Percentiles rank a stretch among this genome's conserved stretches.
phyloP scores from a whole-genome alignment of 2,113 vertebrate genomes.

The Galeopterus variegatus region DNA sequence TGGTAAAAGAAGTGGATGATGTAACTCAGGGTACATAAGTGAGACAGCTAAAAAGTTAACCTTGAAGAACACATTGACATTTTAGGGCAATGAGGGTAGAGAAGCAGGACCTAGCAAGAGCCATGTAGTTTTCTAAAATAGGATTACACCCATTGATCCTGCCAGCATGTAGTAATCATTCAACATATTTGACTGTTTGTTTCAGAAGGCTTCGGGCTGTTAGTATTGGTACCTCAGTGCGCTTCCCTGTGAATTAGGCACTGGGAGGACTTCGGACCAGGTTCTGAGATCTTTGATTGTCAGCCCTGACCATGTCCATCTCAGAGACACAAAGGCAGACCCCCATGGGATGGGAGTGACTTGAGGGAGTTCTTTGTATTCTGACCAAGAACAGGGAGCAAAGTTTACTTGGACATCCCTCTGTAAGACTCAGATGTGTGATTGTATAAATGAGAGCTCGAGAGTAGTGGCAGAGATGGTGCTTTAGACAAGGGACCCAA shows the following conservation, averaged over 20 bases:
- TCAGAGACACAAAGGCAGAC: neutral
- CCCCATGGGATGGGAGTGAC: neutral
- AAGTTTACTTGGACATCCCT: neutral
- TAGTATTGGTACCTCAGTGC: neutral
- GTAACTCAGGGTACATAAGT: neutral
- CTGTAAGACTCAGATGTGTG: neutral
- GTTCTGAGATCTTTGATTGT: neutral
- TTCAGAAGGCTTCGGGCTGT: constrained; percentile 6
- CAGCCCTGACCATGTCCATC: neutral
- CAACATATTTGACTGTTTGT: neutral
- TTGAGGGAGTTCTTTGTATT: neutral
- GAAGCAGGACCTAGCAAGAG: constrained; percentile 9
- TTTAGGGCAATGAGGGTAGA: neutral
- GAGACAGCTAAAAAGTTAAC: neutral
- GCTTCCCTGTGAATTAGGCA: neutral
- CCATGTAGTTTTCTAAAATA: neutral
- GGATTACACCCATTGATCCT: neutral
- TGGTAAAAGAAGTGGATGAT: neutral
- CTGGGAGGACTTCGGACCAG: neutral
- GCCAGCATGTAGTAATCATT: neutral
- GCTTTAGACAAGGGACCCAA: neutral
- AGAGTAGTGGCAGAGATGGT: neutral
- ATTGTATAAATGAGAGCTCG: neutral
- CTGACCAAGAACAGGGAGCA: neutral
- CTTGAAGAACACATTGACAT: neutral